Evolutionary conservation across 1,140 invertebrate species (phyloP), one percentile per base, ranked within the genome.

Genomic region (Brachionus koreanus): DNA sequence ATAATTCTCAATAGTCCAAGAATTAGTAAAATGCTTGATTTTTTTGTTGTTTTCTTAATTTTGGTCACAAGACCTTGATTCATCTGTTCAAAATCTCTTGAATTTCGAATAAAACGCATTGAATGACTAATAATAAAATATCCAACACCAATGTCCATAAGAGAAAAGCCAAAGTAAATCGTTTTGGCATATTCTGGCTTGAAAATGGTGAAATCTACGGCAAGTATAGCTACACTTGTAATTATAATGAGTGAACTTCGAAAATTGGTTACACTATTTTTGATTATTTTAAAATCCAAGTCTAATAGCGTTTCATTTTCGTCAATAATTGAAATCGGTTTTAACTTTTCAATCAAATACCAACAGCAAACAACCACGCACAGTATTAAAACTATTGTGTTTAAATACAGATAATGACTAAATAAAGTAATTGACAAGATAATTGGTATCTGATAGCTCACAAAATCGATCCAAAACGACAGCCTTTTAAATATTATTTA

Each of bases 71-170:
- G 25, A 43, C 37, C 19, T 2, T 3, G 5, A 69, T 69, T 16
- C 5, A 3, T 43, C 2, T 7, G n/a, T 10, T 25, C 9, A 19
- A 25, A 46, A 74, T 74, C 42, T 3, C 42, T 35, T 43, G 43
- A 57, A 43, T 79, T 79, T 57, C 49, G 43, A 35, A 79, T 79
- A 7, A 57, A 19, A 10, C 35, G 29, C 49, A 96, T 89, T 1
- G 93, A 94, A 91, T 95, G 95, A 9, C 92, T 90, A n/a, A 94
- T 89, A 13, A 97, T 90, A 90, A 94, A 98, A 37, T 94, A 86
- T 0, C 95, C 96, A 13, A 98, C 96, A 25, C 96, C 96, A n/a
- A n/a, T n/a, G n/a, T n/a, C n/a, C n/a, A n/a, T n/a, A n/a, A n/a
- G n/a, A n/a, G n/a, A n/a, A n/a, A 46, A 94, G 0, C 96, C 96